Conservation (phyloP, 1,140 invertebrate species). For the Lepidurus apus region DNA sequence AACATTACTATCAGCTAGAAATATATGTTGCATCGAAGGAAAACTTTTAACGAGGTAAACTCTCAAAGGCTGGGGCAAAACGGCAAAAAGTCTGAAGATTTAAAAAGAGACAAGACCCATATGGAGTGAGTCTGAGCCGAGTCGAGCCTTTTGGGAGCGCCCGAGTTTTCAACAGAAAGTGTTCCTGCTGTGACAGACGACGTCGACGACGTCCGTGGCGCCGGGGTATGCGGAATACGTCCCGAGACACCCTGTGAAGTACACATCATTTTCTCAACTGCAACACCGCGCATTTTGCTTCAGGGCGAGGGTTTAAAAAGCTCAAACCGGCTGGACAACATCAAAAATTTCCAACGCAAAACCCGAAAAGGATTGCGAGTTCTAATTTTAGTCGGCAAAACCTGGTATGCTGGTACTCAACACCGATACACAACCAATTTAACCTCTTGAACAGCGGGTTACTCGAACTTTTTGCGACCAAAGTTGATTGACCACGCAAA, state of each 20-base stretch:
- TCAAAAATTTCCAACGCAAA: not conserved
- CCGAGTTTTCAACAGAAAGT: not conserved
- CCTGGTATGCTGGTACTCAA: too few relatives aligned
- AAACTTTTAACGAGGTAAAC: constrained; percentile 3
- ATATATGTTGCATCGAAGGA: not conserved
- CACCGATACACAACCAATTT: too few relatives aligned
- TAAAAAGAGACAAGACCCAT: not conserved
- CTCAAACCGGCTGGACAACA: not conserved
- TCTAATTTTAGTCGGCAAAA: too few relatives aligned
- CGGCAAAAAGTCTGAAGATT: not conserved
- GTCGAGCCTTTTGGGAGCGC: not conserved
- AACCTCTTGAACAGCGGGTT: too few relatives aligned
- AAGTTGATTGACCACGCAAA: too few relatives aligned
- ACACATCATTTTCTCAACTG: not conserved
- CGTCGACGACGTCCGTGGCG: constrained; percentile 12
- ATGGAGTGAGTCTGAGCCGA: not conserved
- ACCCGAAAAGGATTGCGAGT: too few relatives aligned
- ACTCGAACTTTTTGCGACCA: not conserved
- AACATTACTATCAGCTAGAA: not conserved
- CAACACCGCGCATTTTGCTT: not conserved
- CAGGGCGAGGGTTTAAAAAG: not conserved
- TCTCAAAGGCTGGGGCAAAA: not conserved
- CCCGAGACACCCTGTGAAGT: not conserved
- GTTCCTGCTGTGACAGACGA: constrained; percentile 20
- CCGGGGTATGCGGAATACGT: not conserved